Percentiles rank a stretch among this genome's conserved stretches.
Conservation (phyloP, 2,797 vertebrate genomes). For the Oreonectes daqikongensis region DNA sequence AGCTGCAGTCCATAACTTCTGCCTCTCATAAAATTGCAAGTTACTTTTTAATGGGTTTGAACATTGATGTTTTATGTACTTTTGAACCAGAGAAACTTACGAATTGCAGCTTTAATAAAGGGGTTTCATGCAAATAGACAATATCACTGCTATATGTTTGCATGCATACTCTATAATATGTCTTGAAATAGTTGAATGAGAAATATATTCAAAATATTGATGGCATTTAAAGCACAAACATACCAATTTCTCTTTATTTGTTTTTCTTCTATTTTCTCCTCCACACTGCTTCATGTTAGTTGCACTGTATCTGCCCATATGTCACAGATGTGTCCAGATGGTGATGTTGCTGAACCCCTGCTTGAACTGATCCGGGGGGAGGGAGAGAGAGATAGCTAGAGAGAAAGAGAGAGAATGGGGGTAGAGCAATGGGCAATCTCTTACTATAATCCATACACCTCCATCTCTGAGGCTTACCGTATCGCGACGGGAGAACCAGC, state of each 20-base stretch:
- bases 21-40: too few relatives aligned
- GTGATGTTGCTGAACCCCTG: constrained; percentile 73
- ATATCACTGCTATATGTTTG: not conserved
- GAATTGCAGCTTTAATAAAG: too few relatives aligned
- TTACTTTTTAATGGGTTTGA: too few relatives aligned
- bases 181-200: not conserved
- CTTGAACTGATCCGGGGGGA: constrained; percentile 68
- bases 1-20: too few relatives aligned
- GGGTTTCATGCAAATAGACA: too few relatives aligned
- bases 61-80: too few relatives aligned
- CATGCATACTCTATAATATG: not conserved
- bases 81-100: too few relatives aligned
- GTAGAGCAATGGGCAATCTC: constrained; percentile 64
- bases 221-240: constrained; percentile 43
- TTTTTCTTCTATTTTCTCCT: constrained; percentile 28
- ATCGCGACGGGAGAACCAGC: constrained; percentile 65
- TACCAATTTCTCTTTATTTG: constrained; percentile 31
- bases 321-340: constrained; percentile 81
- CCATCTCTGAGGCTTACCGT: constrained; percentile 63
- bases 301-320: constrained; percentile 75
- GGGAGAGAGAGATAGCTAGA: constrained; percentile 50
- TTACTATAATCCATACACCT: constrained; percentile 75
- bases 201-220: not conserved
- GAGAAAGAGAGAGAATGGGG: constrained; percentile 31
- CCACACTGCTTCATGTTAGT: constrained; percentile 43